These are phyloP conservation scores for Tuta absoluta DNA, from an alignment of 2,888 invertebrate species.

Conservation along the genomic window DNA sequence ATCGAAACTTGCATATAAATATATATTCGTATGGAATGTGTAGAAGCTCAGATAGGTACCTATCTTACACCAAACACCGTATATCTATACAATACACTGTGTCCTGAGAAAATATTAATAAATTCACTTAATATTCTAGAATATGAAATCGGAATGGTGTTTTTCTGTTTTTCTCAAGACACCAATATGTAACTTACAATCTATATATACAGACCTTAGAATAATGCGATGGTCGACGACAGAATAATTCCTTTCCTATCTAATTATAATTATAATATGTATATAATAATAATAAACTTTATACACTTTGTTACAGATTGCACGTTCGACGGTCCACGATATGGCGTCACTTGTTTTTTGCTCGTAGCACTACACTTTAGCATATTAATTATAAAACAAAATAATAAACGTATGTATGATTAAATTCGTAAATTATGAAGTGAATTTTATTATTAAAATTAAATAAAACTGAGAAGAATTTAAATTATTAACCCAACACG, in stretches of 20 bases:
- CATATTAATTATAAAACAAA: neutral
- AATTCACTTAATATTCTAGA: neutral
- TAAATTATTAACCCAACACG: neutral
- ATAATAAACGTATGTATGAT: neutral
- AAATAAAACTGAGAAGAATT: neutral
- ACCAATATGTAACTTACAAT: constrained; percentile 53
- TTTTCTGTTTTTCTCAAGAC: constrained; percentile 16
- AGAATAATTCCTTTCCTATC: constrained; percentile 77
- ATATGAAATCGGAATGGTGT: neutral
- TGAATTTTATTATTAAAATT: neutral
- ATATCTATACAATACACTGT: constrained; percentile 50
- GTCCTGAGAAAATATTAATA: constrained; percentile 25
- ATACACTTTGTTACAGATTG: constrained; percentile 77
- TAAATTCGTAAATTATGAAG: neutral
- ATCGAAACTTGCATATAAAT: constrained; percentile 78
- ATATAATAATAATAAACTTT: constrained; percentile 67
- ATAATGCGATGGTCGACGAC: constrained; percentile 72
- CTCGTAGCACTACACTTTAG: neutral
- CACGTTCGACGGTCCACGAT: constrained; percentile 72
- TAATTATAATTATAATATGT: constrained; percentile 55
- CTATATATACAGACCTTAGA: constrained; percentile 75
- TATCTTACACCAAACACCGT: constrained; percentile 79
- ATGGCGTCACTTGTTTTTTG: constrained; percentile 53
- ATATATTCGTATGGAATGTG: constrained; percentile 73
- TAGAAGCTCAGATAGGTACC: constrained; percentile 77